Conservation (phyloP, 2,113 vertebrate genomes). For the Malurus melanocephalus region DNA sequence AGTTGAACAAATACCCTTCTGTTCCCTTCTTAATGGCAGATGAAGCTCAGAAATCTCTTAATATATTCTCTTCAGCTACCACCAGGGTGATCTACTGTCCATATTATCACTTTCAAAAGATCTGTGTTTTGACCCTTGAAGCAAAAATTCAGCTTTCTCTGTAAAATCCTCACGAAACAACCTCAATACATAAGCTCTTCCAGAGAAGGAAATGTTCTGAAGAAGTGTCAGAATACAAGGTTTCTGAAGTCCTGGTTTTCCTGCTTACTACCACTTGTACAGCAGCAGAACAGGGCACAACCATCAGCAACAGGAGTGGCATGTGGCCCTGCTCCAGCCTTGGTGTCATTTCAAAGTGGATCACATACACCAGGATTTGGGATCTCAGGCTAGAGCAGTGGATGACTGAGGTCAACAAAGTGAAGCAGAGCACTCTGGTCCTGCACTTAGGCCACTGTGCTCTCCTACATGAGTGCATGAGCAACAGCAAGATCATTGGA, state of each 20-base stretch:
- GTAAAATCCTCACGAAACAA: background rate
- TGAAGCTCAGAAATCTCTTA: background rate
- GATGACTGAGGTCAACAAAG: background rate
- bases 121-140: background rate
- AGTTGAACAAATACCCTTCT: background rate
- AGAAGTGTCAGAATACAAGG: background rate
- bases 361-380: background rate
- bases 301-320: background rate
- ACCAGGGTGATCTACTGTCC: background rate
- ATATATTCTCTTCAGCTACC: background rate
- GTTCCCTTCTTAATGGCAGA: background rate
- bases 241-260: background rate
- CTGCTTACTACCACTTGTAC: accelerated
- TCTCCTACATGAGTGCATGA: background rate
- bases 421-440: background rate
- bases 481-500: constrained; percentile 17
- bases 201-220: background rate
- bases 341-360: accelerated
- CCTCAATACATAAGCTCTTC: background rate
- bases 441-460: background rate
- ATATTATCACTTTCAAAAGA: background rate
- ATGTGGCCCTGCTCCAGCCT: accelerated
- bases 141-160: background rate
- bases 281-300: background rate
- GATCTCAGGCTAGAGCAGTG: accelerated